Conservation (phyloP, 1,140 invertebrate genomes). For the Hycleus phaleratus region DNA sequence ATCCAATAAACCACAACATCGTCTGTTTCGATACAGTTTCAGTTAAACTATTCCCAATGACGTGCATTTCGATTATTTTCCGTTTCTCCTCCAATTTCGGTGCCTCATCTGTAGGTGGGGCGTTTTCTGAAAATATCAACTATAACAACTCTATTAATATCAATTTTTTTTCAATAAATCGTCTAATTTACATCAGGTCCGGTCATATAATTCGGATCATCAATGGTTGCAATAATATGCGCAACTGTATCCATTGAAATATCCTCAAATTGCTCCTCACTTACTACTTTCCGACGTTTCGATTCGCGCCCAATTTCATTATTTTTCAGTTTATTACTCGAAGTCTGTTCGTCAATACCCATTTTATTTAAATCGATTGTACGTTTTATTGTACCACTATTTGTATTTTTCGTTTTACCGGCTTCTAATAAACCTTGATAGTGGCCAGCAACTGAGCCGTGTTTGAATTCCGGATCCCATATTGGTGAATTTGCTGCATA, state of each 20-base stretch:
- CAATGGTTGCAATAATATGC: slow-evolving; percentile 68
- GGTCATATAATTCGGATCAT: slow-evolving; percentile 70
- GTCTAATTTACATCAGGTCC: slow-evolving; percentile 61
- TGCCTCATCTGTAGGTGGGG: slow-evolving; percentile 76
- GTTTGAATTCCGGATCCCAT: slow-evolving; percentile 86
- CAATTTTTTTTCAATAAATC: neutral
- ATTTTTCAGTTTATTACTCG: slow-evolving; percentile 10
- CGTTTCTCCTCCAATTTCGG: slow-evolving; percentile 83
- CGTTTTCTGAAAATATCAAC: slow-evolving; percentile 73
- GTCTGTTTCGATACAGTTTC: slow-evolving; percentile 81
- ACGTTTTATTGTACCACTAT: neutral
- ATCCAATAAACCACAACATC: slow-evolving; percentile 83
- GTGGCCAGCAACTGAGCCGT: slow-evolving; percentile 55
- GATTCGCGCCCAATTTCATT: slow-evolving; percentile 23
- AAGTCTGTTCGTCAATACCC: neutral
- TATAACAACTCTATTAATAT: slow-evolving; percentile 12
- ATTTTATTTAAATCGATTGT: neutral
- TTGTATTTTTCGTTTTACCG: slow-evolving; percentile 25
- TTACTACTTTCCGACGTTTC: slow-evolving; percentile 30
- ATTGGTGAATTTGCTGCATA: slow-evolving; percentile 81
- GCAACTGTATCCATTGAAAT: slow-evolving; percentile 61
- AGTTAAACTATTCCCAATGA: slow-evolving; percentile 87
- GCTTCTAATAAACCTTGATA: slow-evolving; percentile 40
- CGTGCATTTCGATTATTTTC: slow-evolving; percentile 87
- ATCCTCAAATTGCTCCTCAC: slow-evolving; percentile 50